Conservation (phyloP, 1,140 invertebrate genomes). For the Probaryconus sp. region DNA sequence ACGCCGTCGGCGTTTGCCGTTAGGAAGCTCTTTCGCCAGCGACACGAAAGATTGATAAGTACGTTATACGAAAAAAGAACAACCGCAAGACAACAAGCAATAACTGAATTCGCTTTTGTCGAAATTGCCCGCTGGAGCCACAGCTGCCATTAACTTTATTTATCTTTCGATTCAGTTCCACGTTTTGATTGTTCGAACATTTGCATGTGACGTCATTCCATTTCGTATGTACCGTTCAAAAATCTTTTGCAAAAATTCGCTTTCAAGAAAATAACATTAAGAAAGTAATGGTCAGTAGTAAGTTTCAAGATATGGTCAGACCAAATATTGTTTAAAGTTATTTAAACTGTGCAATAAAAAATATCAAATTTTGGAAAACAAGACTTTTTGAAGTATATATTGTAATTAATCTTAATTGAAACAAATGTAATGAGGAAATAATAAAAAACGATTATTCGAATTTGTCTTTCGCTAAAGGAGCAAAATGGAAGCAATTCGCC, state of each 20-base stretch:
- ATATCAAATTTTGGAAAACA: no score
- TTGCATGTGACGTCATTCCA: no score
- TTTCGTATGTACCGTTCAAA: no score
- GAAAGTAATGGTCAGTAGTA: no score
- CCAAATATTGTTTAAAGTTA: no score
- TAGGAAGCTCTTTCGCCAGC: slow-evolving; percentile 52
- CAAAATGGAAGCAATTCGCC: slow-evolving; percentile 74
- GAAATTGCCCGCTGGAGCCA: slow-evolving; percentile 47
- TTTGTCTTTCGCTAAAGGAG: slow-evolving; percentile 75
- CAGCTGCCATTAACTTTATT: slow-evolving; percentile 49
- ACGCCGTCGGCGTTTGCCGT: slow-evolving; percentile 49
- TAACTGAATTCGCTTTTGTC: slow-evolving; percentile 56
- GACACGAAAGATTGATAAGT: slow-evolving; percentile 62
- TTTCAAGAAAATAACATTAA: no score
- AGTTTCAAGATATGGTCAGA: no score
- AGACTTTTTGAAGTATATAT: no score
- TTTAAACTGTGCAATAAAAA: no score
- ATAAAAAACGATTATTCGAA: slow-evolving; percentile 63
- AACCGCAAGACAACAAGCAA: slow-evolving; percentile 58
- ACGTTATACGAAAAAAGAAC: slow-evolving; percentile 42
- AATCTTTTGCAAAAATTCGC: no score
- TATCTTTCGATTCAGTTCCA: slow-evolving; percentile 40
- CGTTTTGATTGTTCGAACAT: no score
- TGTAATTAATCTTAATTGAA: no score
- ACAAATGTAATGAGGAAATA: slow-evolving; percentile 26